A percentile compares a stretch with the other conserved stretches of the same genome.
Evolutionary conservation across 2,113 vertebrate species (phyloP).

Genomic region (Chloroceryle aenea): DNA sequence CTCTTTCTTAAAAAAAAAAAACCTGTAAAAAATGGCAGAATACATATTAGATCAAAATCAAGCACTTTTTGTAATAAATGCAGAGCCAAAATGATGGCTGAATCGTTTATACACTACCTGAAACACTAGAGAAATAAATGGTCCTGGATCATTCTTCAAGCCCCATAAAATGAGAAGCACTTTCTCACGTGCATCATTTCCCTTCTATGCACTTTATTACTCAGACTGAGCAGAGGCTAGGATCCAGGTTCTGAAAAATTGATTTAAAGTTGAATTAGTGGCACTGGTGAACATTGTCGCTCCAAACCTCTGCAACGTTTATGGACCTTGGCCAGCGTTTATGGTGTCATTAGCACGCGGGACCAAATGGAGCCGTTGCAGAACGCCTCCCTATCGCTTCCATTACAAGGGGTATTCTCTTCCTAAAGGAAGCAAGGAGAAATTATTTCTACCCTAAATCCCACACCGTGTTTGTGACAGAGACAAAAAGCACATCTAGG

Average conservation of each 20-base stretch:
- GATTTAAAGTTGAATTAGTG: neutral
- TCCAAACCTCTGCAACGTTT: neutral
- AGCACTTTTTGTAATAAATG: neutral
- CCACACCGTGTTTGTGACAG: neutral
- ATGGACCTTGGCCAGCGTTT: neutral
- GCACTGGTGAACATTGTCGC: rapidly evolving
- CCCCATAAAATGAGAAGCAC: neutral
- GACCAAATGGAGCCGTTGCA: neutral
- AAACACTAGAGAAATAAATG: neutral
- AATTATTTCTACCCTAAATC: neutral
- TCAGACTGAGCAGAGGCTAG: neutral
- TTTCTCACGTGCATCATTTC: neutral
- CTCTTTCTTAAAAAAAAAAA: neutral
- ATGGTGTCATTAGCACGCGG: neutral
- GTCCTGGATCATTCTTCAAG: neutral
- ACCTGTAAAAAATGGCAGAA: neutral
- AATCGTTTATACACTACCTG: neutral
- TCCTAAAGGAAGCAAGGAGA: neutral
- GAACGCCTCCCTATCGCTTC: neutral
- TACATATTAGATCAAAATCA: neutral
- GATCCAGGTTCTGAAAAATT: neutral
- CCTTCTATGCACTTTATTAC: neutral
- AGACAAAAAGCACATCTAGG: neutral
- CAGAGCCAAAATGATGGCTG: neutral
- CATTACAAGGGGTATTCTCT: neutral